Base-by-base conservation (phyloP, 2,888 invertebrate species). In the Mesorhabditis sp. region DNA sequence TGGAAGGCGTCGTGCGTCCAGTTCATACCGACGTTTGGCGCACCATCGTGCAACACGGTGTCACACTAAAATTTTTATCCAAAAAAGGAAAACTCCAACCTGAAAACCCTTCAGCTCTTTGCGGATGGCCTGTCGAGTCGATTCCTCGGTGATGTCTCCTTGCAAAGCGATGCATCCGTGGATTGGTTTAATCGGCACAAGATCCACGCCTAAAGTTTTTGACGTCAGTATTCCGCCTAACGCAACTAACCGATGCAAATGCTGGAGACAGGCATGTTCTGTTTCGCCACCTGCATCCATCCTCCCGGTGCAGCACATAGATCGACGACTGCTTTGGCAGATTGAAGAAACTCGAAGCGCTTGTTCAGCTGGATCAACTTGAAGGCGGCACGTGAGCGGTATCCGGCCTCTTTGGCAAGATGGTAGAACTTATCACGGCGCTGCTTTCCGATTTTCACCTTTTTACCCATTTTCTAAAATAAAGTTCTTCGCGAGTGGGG, bases 391-490 rank as follows among this genome's bases (percentile, higher is more conserved):
- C 98, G 91, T 78, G 97, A 95, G 79, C 98, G 90, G 87, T 91
- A 98, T 82, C 98, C 97, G 83, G 95, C 94, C 90, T 98, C 97
- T 88, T 98, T 98, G 7, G 98, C 97, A 82, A 98, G 89, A 86
- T 95, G 93, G 88, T 98, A 98, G 88, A 93, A 98, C 89, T 94
- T 97, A 90, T 98, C 98, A 88, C 92, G 93, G 66, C 98, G 91
- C 87, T 95, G 93, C 89, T 97, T 98, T 90, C 97, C 98, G 87
- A 93, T 90, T 91, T 97, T 97, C 10, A 90, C 89, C 87, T 97
- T 98, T 87, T 93, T 93, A 67, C 93, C 94, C 95, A 95, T 95
- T 67, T 67, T 74, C 41, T 43, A 65, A 7, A 10, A 28, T 28
- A 28, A 28, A 28, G 28, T 28, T 28, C 28, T 28, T 28, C 28